Evolutionary conservation across 2,888 invertebrate genomes (phyloP).

Genomic region (Lepas anatifera): DNA sequence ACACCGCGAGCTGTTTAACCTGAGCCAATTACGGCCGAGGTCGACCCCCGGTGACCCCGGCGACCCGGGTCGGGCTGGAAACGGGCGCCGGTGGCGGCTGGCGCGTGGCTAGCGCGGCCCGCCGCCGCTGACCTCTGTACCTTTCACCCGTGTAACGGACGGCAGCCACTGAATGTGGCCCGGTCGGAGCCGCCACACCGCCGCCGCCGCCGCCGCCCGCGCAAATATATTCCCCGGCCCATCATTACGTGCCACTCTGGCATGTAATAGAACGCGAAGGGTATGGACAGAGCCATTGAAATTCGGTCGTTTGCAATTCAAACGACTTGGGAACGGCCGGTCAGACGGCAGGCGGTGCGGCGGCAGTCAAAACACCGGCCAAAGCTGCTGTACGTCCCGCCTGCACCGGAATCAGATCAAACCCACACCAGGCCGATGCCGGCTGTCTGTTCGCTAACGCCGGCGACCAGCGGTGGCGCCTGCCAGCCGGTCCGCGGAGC

Average conservation of each 20-base stretch:
- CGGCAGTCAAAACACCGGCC: background rate
- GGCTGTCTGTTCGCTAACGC: too few relatives aligned
- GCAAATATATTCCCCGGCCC: background rate
- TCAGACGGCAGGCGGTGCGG: background rate
- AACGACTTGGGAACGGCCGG: background rate
- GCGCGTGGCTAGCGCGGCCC: background rate
- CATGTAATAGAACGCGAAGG: slow-evolving; percentile 10
- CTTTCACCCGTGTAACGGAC: background rate
- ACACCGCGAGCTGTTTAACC: background rate
- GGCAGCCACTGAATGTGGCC: background rate
- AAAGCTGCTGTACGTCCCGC: too few relatives aligned
- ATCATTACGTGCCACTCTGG: slow-evolving; percentile 9
- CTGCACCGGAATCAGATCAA: too few relatives aligned
- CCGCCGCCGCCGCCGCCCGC: background rate
- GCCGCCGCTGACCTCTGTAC: slow-evolving; percentile 1
- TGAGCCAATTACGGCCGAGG: background rate
- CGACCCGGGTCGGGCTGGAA: background rate
- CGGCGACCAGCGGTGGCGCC: too few relatives aligned
- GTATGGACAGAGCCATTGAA: slow-evolving; percentile 9
- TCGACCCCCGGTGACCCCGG: background rate
- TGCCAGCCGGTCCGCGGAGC: too few relatives aligned
- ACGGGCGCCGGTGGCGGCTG: background rate
- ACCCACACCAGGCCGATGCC: too few relatives aligned
- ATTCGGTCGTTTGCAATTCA: slow-evolving; percentile 12
- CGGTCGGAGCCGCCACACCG: background rate